phyloP scores from a whole-genome alignment of 2,113 vertebrate species.

The Porphyrio hochstetteri region DNA sequence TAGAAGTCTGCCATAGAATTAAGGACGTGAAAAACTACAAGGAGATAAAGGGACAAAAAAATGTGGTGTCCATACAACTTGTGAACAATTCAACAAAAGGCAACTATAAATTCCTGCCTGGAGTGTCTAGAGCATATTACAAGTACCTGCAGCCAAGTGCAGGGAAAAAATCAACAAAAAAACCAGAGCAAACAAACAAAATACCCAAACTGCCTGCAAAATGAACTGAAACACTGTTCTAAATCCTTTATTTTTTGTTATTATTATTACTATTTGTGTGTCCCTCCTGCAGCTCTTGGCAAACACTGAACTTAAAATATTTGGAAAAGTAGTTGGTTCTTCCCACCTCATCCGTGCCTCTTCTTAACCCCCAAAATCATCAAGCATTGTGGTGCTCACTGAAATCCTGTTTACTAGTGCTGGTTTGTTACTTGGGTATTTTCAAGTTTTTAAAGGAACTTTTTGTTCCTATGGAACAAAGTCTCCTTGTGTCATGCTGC shows the following conservation, averaged over 20 bases:
- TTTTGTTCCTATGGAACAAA: not conserved
- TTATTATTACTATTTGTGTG: slow-evolving; percentile 35
- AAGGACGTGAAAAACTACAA: not conserved
- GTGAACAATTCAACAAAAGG: not conserved
- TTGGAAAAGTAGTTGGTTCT: slow-evolving; percentile 32
- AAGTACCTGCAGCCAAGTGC: not conserved
- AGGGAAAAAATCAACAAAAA: slow-evolving; percentile 1
- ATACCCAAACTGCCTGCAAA: not conserved
- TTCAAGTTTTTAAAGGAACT: slow-evolving; percentile 33
- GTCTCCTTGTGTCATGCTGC: not conserved
- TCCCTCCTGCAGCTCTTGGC: slow-evolving; percentile 61
- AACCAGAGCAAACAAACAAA: not conserved
- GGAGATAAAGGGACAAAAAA: not conserved
- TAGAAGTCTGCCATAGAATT: not conserved
- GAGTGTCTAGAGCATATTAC: not conserved
- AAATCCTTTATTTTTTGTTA: slow-evolving; percentile 30
- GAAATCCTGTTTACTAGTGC: not conserved
- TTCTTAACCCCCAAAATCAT: not conserved
- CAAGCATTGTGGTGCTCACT: not conserved
- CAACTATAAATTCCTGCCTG: not conserved
- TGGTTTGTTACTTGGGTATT: slow-evolving; percentile 5
- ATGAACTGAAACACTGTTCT: slow-evolving; percentile 29
- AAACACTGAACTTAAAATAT: slow-evolving; percentile 34
- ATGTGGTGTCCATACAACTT: not conserved
- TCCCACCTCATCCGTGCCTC: slow-evolving; percentile 9